Percentiles rank a stretch among this genome's conserved stretches.
phyloP scores from a whole-genome alignment of 92 coral and sea anemone species.

The Meandrina meandrites region DNA sequence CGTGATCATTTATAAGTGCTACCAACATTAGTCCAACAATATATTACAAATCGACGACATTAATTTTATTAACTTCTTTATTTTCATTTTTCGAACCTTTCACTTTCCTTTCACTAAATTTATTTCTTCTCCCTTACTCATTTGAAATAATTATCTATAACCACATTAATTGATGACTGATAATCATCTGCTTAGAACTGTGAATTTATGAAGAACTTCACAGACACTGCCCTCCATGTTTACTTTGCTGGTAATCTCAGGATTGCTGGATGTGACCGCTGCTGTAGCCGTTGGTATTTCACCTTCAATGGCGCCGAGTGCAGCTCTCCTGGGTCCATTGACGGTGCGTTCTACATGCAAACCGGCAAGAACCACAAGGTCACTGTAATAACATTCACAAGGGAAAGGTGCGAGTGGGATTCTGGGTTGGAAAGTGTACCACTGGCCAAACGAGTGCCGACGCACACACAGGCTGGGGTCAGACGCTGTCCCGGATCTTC shows the following conservation, averaged over 20 bases:
- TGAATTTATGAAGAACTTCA: not conserved
- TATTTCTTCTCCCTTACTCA: no score
- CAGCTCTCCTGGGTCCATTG: conserved; percentile 46
- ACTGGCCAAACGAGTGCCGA: not conserved
- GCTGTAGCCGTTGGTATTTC: conserved; percentile 67
- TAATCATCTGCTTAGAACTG: not conserved
- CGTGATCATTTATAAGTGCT: no score
- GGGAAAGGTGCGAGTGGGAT: no score
- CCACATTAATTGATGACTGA: not conserved
- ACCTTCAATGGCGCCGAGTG: conserved; percentile 61
- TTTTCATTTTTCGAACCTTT: no score
- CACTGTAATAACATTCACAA: no score
- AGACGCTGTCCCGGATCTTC: conserved; percentile 21
- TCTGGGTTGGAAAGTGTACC: conserved; percentile 14
- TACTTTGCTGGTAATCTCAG: conserved; percentile 1
- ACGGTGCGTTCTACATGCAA: conserved; percentile 29
- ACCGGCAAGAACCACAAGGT: not conserved
- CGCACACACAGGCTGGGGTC: conserved; percentile 5
- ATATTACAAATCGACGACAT: no score
- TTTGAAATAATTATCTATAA: no score
- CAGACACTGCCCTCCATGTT: not conserved
- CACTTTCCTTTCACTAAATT: no score
- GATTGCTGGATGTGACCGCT: conserved; percentile 19
- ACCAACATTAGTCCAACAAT: no score
- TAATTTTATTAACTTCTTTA: no score